Conservation (phyloP, 2,888 invertebrate species). For the Villa cingulata region DNA sequence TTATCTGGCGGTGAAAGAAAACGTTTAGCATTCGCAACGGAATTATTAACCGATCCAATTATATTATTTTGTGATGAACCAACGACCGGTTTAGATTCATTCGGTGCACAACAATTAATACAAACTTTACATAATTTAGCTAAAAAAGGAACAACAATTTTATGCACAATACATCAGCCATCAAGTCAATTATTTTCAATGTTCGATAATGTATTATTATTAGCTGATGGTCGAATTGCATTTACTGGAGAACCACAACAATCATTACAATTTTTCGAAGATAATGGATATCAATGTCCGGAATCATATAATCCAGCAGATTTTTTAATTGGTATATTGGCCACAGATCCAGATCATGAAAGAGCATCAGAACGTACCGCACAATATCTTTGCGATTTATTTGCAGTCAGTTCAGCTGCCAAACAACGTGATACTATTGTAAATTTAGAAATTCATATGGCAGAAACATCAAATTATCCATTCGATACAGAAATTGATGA, state of each 20-base stretch:
- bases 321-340: conserved; percentile 71
- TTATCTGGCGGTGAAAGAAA: conserved; percentile 91
- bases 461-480: conserved; percentile 38
- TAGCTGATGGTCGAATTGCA: conserved; percentile 79
- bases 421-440: conserved; percentile 63
- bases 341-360: conserved; percentile 65
- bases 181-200: conserved; percentile 73
- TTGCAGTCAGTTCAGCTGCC: conserved; percentile 61
- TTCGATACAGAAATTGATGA: conserved; percentile 26
- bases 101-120: conserved; percentile 76
- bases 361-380: conserved; percentile 54
- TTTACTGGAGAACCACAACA: conserved; percentile 59
- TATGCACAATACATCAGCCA: conserved; percentile 92
- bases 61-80: conserved; percentile 93
- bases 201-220: conserved; percentile 65
- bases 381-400: conserved; percentile 61
- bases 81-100: conserved; percentile 86
- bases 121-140: conserved; percentile 55
- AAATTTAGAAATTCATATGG: conserved; percentile 56
- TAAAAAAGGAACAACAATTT: conserved; percentile 65
- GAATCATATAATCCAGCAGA: conserved; percentile 81
- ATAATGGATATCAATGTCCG: conserved; percentile 65
- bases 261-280: conserved; percentile 55
- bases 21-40: conserved; percentile 82
- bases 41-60: conserved; percentile 76